Percentiles rank a stretch among this genome's conserved stretches.
Conservation (phyloP, 2,888 invertebrate genomes). For the Plagiodera versicolora region DNA sequence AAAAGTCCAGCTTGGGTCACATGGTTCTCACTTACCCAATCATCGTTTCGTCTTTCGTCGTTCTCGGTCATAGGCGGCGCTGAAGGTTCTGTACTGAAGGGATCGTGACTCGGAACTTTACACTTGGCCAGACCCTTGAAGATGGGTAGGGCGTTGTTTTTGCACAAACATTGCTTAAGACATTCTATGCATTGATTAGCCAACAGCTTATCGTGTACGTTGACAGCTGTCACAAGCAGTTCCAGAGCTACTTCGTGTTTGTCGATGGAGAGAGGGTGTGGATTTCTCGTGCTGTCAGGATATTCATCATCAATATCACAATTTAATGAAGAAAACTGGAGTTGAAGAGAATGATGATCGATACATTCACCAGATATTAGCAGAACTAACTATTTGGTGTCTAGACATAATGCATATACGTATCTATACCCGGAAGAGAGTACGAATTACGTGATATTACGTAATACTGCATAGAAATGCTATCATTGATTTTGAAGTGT, state of each 20-base stretch:
- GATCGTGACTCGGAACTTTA: slow-evolving; percentile 42
- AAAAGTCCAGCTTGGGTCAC: no score
- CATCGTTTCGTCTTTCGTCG: slow-evolving; percentile 43
- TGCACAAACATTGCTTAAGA: slow-evolving; percentile 65
- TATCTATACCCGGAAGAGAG: no score
- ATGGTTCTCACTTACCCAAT: slow-evolving; percentile 34
- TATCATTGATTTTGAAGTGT: no score
- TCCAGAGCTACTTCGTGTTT: slow-evolving; percentile 63
- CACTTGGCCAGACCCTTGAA: slow-evolving; percentile 59
- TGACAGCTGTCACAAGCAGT: slow-evolving; percentile 73
- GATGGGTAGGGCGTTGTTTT: slow-evolving; percentile 67
- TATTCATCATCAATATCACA: no score
- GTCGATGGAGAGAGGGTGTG: slow-evolving; percentile 46
- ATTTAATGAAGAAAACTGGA: no score
- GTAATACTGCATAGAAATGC: no score
- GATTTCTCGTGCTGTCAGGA: slow-evolving; percentile 51
- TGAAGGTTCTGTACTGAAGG: slow-evolving; percentile 48
- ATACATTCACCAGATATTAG: no score
- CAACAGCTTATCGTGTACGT: slow-evolving; percentile 71
- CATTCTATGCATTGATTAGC: slow-evolving; percentile 69
- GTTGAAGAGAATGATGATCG: no score
- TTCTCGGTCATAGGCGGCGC: slow-evolving; percentile 51
- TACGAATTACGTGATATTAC: no score
- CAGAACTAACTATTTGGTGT: no score
- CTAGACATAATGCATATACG: no score